These are phyloP conservation scores for Hemiscyllium ocellatum DNA, from an alignment of 2,113 vertebrate species.

Conservation along the genomic window DNA sequence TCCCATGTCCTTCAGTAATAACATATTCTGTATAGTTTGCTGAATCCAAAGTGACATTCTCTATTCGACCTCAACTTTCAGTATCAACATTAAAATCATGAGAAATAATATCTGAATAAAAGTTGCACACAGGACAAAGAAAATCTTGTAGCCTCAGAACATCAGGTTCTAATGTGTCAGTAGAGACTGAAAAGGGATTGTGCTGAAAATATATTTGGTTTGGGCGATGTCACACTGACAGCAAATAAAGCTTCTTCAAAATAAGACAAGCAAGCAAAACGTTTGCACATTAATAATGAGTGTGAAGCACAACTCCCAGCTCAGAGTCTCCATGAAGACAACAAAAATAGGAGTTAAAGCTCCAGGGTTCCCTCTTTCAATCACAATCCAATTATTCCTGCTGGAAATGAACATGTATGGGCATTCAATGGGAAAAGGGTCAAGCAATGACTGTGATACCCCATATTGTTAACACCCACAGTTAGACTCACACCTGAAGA, in stretches of 20 bases:
- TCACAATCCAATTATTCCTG: background rate
- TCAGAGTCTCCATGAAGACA: background rate
- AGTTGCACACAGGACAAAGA: background rate
- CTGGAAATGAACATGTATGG: conserved; percentile 18
- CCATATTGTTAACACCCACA: background rate
- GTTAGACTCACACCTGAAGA: background rate
- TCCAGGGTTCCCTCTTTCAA: background rate
- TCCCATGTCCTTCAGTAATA: background rate
- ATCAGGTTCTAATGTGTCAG: background rate
- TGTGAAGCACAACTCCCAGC: conserved; percentile 3
- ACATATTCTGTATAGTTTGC: background rate
- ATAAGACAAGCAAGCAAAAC: background rate
- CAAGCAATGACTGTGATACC: background rate
- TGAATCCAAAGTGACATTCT: background rate
- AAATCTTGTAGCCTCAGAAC: background rate
- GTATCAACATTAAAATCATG: background rate
- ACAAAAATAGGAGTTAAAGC: background rate
- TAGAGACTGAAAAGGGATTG: background rate
- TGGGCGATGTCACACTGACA: background rate
- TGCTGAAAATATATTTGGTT: background rate
- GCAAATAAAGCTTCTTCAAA: conserved; percentile 3
- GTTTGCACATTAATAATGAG: background rate
- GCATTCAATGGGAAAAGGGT: background rate
- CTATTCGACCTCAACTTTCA: background rate
- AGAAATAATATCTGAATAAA: background rate